These are phyloP conservation scores for Anthophora plumipes DNA, from an alignment of 2,888 invertebrate species.

Conservation along the genomic window DNA sequence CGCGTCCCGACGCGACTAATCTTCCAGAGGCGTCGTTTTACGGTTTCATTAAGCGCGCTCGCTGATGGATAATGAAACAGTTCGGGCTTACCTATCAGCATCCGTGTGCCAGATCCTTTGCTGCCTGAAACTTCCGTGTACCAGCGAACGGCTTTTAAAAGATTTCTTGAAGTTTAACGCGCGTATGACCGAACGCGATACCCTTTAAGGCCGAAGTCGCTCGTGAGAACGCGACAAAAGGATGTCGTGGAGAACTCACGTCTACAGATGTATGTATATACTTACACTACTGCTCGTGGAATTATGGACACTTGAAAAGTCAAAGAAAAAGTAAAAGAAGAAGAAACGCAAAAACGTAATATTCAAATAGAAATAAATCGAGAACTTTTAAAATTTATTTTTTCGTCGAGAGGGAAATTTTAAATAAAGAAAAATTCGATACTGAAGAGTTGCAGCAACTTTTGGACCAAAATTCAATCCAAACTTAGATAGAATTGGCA, in stretches of 20 bases:
- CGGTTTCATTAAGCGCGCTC: constrained; percentile 46
- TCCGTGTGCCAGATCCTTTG: neutral
- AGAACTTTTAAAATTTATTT: no score
- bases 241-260: neutral
- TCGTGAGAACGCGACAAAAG: neutral
- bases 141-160: neutral
- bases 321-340: no score
- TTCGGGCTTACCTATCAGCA: neutral
- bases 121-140: neutral
- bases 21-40: constrained; percentile 39
- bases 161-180: neutral
- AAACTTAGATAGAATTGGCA: no score
- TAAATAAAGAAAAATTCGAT: no score
- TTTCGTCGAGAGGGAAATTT: no score
- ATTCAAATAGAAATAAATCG: no score
- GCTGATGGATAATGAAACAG: constrained; percentile 38
- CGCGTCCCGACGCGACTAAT: constrained; percentile 28
- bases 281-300: no score
- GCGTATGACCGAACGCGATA: neutral
- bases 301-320: no score
- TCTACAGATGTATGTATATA: no score
- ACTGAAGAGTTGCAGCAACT: no score
- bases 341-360: no score
- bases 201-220: neutral
- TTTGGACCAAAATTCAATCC: no score